Conservation (phyloP, 2,888 invertebrate species). For the Ormyrus pomaceus region DNA sequence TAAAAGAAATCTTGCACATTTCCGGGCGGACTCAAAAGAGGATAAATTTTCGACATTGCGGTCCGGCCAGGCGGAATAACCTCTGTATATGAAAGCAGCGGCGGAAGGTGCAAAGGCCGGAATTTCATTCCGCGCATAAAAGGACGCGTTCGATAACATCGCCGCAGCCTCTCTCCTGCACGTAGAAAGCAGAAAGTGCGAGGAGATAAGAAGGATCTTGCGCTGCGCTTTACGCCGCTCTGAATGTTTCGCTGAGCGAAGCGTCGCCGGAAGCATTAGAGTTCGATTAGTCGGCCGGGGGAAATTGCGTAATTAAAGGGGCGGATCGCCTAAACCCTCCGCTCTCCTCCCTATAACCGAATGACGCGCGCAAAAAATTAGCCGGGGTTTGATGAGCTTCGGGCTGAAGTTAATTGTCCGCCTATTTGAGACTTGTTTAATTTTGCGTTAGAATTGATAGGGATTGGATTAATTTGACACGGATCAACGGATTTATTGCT, state of each 20-base stretch:
- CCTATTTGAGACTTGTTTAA: too few species aligned
- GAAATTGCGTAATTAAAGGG: not conserved
- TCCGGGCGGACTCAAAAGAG: not conserved
- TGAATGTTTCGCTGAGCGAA: not conserved
- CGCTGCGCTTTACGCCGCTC: not conserved
- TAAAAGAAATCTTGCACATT: not conserved
- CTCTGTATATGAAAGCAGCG: constrained; percentile 42
- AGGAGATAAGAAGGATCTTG: constrained; percentile 42
- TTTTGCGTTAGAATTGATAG: too few species aligned
- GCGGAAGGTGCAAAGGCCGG: constrained; percentile 1
- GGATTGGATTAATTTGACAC: too few species aligned
- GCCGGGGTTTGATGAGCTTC: too few species aligned
- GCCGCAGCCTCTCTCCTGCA: constrained; percentile 5
- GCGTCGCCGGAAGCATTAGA: too few species aligned
- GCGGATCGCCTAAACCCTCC: not conserved
- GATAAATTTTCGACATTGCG: too few species aligned
- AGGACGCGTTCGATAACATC: constrained; percentile 30
- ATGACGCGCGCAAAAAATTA: too few species aligned
- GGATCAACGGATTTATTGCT: too few species aligned
- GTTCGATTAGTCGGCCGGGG: not conserved
- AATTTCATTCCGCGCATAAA: constrained; percentile 44
- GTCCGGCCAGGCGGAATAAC: not conserved
- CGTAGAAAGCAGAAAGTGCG: constrained; percentile 38
- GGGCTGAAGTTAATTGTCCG: too few species aligned
- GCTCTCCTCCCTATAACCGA: too few species aligned